Evolutionary conservation across 2,797 vertebrate genomes (phyloP).

Genomic region (Uromys caudimaculatus): DNA sequence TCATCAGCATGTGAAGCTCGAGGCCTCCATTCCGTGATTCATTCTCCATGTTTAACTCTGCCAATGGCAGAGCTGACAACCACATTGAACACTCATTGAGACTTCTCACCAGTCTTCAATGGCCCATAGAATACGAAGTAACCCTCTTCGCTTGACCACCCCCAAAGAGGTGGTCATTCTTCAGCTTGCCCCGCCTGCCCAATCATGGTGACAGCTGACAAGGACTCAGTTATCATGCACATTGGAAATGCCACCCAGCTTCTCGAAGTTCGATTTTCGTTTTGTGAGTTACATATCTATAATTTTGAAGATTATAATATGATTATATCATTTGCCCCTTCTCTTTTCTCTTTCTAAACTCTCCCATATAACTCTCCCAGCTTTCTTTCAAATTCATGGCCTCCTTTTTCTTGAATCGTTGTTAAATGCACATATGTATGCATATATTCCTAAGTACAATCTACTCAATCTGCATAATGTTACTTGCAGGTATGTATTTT

Average conservation of each 20-base stretch:
- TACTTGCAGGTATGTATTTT: not conserved
- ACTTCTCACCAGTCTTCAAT: not conserved
- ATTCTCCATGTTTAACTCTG: not conserved
- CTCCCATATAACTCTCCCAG: not conserved
- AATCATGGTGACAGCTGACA: not conserved
- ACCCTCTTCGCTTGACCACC: not conserved
- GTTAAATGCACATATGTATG: not conserved
- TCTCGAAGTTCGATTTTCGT: not conserved
- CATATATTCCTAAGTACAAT: not conserved
- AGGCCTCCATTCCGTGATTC: not conserved
- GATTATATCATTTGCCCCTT: not conserved
- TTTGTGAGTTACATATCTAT: not conserved
- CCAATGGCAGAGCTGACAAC: not conserved
- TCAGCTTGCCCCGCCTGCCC: not conserved
- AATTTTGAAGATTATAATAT: not conserved
- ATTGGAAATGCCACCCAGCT: not conserved
- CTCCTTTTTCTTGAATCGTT: not conserved
- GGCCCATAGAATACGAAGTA: not conserved
- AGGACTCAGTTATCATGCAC: not conserved
- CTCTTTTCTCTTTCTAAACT: not conserved
- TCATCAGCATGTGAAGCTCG: fast-evolving
- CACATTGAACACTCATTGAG: not conserved
- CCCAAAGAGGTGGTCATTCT: not conserved
- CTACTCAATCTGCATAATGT: not conserved
- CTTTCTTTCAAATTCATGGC: not conserved